Base-by-base conservation (phyloP, 92 coral and sea anemone species). In the Paramuricea clavata region DNA sequence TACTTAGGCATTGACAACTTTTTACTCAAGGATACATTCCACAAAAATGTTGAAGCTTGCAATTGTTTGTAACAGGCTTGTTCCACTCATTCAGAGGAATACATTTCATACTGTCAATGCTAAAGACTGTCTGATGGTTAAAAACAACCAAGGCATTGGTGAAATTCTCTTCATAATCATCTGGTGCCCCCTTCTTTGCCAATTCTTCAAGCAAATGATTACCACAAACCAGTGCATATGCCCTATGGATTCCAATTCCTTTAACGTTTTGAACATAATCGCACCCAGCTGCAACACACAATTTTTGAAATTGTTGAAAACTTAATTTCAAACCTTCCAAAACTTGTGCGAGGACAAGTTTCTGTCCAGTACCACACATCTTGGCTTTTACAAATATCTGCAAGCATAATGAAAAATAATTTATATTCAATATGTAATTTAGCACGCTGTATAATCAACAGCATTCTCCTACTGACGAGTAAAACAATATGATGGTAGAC, bases 1-100 rank as follows among this genome's bases (percentile, higher is more conserved):
- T n/a, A n/a, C n/a, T n/a, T n/a, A n/a, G n/a, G n/a, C n/a, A n/a
- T n/a, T 39, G 44, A 4, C 10, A 39, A 39, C 4, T 39, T 39
- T 39, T 39, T 4, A 4, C 10, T 6, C 16, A 88, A 88, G 92
- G 92, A 88, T 88, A 88, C 92, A 56, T 32, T 64, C 92, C 92
- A 74, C 92, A 88, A 28, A 74, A 59, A 47, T 60, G 52, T 32
- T 83, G 88, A 0, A 88, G 21, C 3, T n/a, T n/a, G n/a, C n/a
- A n/a, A n/a, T 76, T 80, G n/a, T 49, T 13, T 59, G 91, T 41
- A 19, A 84, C 71, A 25, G 39, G 76, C 62, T 50, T 43, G 25
- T 64, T 68, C 88, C 91, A 88, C 17, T 61, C 79, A 36, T 74
- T 43, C 7, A 82, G 59, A 1, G 85, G 91, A 0, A 23, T 50